Conservation (phyloP, 2,888 invertebrate species). For the Ormyrus labotus region DNA sequence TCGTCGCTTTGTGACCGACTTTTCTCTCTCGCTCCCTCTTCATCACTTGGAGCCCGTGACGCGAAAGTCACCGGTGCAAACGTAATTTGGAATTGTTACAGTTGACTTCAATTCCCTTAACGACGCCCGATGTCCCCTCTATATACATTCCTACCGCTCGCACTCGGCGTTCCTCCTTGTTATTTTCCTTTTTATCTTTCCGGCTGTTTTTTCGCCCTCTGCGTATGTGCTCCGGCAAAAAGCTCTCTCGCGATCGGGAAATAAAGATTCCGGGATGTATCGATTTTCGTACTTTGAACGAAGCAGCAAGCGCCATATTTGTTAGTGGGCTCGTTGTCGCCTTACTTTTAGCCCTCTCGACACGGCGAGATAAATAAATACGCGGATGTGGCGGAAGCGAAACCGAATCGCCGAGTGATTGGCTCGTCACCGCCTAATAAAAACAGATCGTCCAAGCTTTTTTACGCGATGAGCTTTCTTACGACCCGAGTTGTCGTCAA, state of each 20-base stretch:
- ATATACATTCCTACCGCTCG: not conserved
- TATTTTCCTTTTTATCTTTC: conserved; percentile 1
- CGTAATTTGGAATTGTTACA: conserved; percentile 48
- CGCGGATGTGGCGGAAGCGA: no score
- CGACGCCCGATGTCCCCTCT: conserved; percentile 19
- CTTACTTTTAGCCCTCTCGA: not conserved
- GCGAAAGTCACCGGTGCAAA: conserved; percentile 12
- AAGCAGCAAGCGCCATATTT: not conserved
- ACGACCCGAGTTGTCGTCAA: no score
- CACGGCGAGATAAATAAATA: not conserved
- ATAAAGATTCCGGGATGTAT: conserved; percentile 19
- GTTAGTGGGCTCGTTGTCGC: conserved; percentile 1
- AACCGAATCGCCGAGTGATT: not conserved
- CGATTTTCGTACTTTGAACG: conserved; percentile 32
- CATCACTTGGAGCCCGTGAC: conserved; percentile 2
- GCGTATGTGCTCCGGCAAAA: not conserved
- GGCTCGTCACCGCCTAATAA: no score
- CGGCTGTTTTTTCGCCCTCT: not conserved
- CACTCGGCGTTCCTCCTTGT: not conserved
- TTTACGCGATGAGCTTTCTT: no score
- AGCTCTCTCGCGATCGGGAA: not conserved
- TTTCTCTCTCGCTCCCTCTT: conserved; percentile 5
- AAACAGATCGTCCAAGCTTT: no score
- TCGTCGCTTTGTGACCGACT: not conserved
- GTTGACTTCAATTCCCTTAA: conserved; percentile 48